phyloP scores from a whole-genome alignment of 2,888 invertebrate genomes.

The Hydroisotoma schaefferi region DNA sequence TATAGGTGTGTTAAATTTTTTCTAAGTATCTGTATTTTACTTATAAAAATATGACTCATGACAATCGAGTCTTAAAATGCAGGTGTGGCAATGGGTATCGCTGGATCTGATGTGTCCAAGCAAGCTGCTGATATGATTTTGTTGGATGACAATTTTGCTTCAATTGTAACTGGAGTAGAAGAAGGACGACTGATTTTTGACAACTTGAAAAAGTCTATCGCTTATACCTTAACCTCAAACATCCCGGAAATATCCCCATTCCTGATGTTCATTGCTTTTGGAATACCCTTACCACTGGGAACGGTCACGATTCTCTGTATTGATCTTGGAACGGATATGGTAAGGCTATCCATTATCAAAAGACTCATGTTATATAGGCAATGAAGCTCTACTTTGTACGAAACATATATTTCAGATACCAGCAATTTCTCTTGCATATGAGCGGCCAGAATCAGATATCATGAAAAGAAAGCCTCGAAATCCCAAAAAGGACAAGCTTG shows the following conservation, averaged over 20 bases:
- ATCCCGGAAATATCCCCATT: slow-evolving; percentile 57
- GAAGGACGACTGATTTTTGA: slow-evolving; percentile 48
- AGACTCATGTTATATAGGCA: background rate
- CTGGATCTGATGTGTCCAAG: slow-evolving; percentile 58
- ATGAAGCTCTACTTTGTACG: background rate
- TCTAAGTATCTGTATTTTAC: background rate
- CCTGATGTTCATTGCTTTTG: slow-evolving; percentile 53
- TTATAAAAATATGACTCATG: background rate
- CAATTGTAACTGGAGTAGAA: slow-evolving; percentile 57
- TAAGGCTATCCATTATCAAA: background rate
- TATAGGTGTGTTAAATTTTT: slow-evolving; percentile 55
- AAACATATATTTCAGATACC: slow-evolving; percentile 56
- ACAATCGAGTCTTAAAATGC: background rate
- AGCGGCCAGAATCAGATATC: slow-evolving; percentile 86
- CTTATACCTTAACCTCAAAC: slow-evolving; percentile 57
- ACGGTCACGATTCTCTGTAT: slow-evolving; percentile 57
- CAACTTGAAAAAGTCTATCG: slow-evolving; percentile 58
- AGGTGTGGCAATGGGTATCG: slow-evolving; percentile 53
- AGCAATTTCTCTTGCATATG: slow-evolving; percentile 89
- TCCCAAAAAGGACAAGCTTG: slow-evolving; percentile 84
- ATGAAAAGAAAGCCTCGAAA: slow-evolving; percentile 90
- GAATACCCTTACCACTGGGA: slow-evolving; percentile 56
- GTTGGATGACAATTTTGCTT: slow-evolving; percentile 50
- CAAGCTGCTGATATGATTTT: slow-evolving; percentile 58
- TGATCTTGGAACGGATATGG: slow-evolving; percentile 56